These are phyloP conservation scores for Mionectes macconnelli DNA, from an alignment of 2,113 vertebrate species.

Conservation along the genomic window DNA sequence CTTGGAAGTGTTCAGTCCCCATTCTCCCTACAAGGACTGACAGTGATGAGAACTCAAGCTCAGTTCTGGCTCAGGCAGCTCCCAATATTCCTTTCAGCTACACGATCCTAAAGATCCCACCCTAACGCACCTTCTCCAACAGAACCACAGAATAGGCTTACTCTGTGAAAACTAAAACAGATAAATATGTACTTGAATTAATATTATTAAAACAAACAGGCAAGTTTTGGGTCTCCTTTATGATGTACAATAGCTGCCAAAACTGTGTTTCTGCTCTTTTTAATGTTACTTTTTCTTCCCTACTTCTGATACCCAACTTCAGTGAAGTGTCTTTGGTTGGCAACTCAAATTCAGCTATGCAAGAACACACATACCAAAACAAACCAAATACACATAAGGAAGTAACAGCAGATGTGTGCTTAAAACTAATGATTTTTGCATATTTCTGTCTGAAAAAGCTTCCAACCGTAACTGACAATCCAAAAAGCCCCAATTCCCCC, in stretches of 20 bases:
- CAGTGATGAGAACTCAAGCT: background rate
- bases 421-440: background rate
- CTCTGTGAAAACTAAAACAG: background rate
- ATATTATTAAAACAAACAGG: background rate
- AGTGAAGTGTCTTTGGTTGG: background rate
- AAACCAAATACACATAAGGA: background rate
- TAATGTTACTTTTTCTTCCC: background rate
- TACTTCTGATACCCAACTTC: background rate
- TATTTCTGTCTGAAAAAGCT: background rate
- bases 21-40: background rate
- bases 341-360: background rate
- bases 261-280: background rate
- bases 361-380: background rate
- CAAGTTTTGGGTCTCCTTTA: background rate
- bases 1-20: background rate
- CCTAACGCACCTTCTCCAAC: background rate
- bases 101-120: background rate
- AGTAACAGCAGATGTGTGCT: background rate
- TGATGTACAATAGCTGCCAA: background rate
- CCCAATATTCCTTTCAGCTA: background rate
- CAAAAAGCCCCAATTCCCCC: background rate
- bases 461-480: accelerated
- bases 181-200: background rate
- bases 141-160: background rate
- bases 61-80: background rate